Conservation (phyloP, 2,113 vertebrate genomes). For the Cnemophilus loriae region DNA sequence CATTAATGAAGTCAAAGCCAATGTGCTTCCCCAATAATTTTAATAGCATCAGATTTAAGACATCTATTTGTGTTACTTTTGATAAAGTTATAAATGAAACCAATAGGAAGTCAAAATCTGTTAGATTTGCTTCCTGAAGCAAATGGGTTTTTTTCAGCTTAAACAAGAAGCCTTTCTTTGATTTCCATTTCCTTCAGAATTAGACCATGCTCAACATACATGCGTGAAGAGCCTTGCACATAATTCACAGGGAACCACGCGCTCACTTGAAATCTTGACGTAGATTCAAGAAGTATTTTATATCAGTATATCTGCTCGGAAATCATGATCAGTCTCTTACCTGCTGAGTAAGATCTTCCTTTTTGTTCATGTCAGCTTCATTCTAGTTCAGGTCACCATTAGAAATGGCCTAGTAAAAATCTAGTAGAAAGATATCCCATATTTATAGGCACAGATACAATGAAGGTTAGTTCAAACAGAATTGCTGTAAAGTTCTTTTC, state of each 20-base stretch:
- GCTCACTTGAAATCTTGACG: neutral
- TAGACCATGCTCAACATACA: neutral
- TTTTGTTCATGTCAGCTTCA: conserved; percentile 65
- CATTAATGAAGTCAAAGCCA: neutral
- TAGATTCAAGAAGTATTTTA: neutral
- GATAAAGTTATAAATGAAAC: neutral
- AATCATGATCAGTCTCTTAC: conserved; percentile 55
- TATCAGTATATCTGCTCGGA: neutral
- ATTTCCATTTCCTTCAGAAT: neutral
- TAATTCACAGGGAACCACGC: neutral
- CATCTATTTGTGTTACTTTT: neutral
- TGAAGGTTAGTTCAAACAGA: conserved; percentile 33
- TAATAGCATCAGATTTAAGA: neutral
- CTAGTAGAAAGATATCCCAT: neutral
- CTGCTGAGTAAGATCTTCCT: conserved; percentile 56
- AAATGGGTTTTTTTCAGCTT: accelerated
- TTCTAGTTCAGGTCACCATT: conserved; percentile 56
- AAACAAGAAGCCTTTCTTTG: neutral
- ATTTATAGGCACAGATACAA: conserved; percentile 73
- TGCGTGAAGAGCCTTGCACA: neutral
- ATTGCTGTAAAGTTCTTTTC: conserved; percentile 61
- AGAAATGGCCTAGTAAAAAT: neutral
- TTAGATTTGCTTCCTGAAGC: neutral
- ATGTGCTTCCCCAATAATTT: neutral
- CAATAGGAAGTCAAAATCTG: neutral